Evolutionary conservation across 2,113 vertebrate genomes (phyloP).

Genomic region (Ameiurus melas): DNA sequence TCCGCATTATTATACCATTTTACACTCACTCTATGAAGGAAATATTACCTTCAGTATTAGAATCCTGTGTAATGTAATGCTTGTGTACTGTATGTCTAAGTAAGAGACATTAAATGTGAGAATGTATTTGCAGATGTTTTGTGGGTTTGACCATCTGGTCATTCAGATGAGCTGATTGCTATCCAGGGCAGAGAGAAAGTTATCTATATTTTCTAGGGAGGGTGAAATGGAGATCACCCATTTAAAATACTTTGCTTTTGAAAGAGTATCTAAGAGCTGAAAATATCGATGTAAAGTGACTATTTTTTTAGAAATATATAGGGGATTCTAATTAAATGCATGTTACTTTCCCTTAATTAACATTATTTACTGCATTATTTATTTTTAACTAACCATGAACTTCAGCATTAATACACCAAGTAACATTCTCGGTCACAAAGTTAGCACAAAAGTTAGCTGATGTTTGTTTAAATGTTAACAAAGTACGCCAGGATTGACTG

Average conservation of each 20-base stretch:
- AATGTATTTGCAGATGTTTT: background rate
- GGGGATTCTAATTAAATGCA: background rate
- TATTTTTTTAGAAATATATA: background rate
- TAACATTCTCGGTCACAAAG: background rate
- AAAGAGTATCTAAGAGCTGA: background rate
- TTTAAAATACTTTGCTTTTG: background rate
- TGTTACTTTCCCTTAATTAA: background rate
- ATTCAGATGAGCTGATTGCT: background rate
- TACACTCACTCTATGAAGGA: background rate
- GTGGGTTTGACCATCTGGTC: background rate
- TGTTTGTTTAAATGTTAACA: background rate
- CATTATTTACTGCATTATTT: background rate
- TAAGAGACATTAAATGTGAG: background rate
- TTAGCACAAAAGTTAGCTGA: background rate
- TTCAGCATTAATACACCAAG: background rate
- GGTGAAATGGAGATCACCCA: background rate
- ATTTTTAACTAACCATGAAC: background rate
- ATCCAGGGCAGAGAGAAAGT: background rate
- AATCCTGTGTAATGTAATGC: background rate
- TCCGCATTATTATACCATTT: background rate
- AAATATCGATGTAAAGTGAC: background rate
- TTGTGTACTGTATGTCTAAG: background rate
- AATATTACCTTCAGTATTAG: background rate
- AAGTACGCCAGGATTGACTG: background rate
- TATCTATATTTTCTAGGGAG: background rate